Evolutionary conservation across 2,113 vertebrate genomes (phyloP).

Genomic region (Paradisaea rubra): DNA sequence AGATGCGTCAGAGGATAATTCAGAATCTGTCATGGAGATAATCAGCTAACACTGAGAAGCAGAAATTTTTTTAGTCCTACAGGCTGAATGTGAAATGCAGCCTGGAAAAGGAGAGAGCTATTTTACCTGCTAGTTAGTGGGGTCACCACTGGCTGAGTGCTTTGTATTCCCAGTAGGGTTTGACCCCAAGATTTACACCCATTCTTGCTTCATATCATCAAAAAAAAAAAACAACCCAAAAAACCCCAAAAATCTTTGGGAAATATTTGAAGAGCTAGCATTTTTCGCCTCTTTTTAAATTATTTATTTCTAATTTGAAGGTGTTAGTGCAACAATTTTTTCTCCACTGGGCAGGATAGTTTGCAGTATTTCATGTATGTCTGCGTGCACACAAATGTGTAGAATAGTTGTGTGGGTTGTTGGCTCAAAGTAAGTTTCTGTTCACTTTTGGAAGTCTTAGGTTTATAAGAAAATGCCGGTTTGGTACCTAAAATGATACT

Average conservation of each 20-base stretch:
- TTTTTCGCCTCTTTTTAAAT: not conserved
- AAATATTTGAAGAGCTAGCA: not conserved
- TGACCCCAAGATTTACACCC: not conserved
- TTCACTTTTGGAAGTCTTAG: not conserved
- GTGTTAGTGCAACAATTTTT: fast-evolving
- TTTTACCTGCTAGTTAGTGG: not conserved
- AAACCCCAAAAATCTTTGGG: not conserved
- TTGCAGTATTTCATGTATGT: not conserved
- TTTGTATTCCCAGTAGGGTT: not conserved
- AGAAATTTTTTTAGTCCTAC: not conserved
- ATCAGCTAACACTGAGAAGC: not conserved
- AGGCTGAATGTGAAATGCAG: not conserved
- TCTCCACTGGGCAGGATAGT: not conserved
- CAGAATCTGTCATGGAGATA: not conserved
- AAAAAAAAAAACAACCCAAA: fast-evolving
- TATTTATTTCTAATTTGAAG: not conserved
- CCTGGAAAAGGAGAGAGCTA: not conserved
- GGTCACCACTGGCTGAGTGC: not conserved
- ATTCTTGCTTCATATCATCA: not conserved
- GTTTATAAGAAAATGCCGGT: not conserved
- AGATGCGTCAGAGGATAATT: not conserved
- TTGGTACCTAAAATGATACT: not conserved
- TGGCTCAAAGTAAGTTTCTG: not conserved
- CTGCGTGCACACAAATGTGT: not conserved
- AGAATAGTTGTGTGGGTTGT: not conserved